Base-by-base conservation (phyloP, 2,797 vertebrate species). In the Apogon hyalosoma region DNA sequence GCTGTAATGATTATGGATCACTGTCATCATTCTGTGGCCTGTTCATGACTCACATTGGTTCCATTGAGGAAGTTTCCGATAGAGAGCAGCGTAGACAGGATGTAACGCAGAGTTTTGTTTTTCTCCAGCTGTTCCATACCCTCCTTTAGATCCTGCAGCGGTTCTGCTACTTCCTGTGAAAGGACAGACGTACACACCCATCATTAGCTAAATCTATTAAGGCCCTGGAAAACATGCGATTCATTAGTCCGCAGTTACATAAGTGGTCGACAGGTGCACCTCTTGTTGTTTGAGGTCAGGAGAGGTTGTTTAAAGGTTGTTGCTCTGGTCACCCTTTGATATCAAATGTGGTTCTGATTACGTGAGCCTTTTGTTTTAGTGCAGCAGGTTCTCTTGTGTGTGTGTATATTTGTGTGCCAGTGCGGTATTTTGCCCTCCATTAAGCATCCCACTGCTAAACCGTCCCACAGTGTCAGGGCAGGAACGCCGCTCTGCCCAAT, bases 11-110 rank as follows among this genome's bases (percentile, higher is more conserved):
- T 16, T 21, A 3, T 19, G 39, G 86, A 97, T 97, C 92, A 98
- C 97, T 6, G 21, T 24, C 21, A 24, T 24, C 21, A 24, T 24
- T 24, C 21, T 24, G 24, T 28, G 24, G 24, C 2, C 24, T 28
- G 24, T 28, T 6, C 24, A 28, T 28, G 24, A 36, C 97, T 98
- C 92, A 98, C 97, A 18, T 95, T 98, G 43, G 97, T 96, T 92
- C 96, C 96, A 18, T 99, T 99, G 81, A 99, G 95, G 91, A 98
- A 99, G 93, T 99, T 99, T 76, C 97, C 97, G 63, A 98, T 96
- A 77, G 97, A 95, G 56, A 99, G 92, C 16, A 99, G 91, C 12
- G 97, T 98, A 79, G 96, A 96, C 88, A 99, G 92, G 85, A 99
- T 97, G 86, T 95, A 94, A 86, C 95, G 93, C 67, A 99, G 94